Base-by-base conservation (phyloP, 2,113 vertebrate species). In the Gadus macrocephalus region DNA sequence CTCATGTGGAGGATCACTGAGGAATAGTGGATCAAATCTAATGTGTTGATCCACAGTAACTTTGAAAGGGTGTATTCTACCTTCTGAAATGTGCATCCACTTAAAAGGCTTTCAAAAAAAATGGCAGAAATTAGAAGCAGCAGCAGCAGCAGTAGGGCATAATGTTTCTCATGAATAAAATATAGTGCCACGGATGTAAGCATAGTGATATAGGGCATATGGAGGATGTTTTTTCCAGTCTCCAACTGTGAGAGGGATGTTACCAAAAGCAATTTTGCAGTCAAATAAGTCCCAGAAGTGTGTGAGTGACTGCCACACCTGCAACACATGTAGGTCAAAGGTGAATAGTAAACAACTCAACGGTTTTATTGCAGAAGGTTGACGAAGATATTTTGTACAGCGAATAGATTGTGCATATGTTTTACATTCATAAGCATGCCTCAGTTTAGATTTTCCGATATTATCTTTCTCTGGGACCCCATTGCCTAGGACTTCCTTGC, bases 171-270 rank as follows among this genome's bases (percentile, higher is more conserved):
- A 69, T 16, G 16, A 5, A 20, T 19, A 67, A 27, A 79, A 42
- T 79, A 76, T 69, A 38, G 49, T 66, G 62, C 28, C 81, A 42
- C n/a, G 78, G 81, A 83, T 74, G 64, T 27, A 62, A 60, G 62
- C 79, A 80, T 62, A 19, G 42, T 11, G 72, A 66, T 19, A 67
- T 49, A 49, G 42, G 11, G 8, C 42, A 84, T 77, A 72, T 66
- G 62, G 81, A 80, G 70, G 85, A 87, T 84, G 68, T 81, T 69
- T 87, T 87, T 77, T 67, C 66, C 76, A 69, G 70, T 69, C 80
- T 38, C 82, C 83, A 60, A 79, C 66, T 69, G 49, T 68, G 9
- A 0, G 35, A 19, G 74, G 66, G 79, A 84, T 78, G 66, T 20
- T 42, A 67, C 49, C 42, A 9, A 49, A 14, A 12, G 8, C 14